Conservation (phyloP, 2,797 vertebrate genomes). For the Fistularia tabacaria region DNA sequence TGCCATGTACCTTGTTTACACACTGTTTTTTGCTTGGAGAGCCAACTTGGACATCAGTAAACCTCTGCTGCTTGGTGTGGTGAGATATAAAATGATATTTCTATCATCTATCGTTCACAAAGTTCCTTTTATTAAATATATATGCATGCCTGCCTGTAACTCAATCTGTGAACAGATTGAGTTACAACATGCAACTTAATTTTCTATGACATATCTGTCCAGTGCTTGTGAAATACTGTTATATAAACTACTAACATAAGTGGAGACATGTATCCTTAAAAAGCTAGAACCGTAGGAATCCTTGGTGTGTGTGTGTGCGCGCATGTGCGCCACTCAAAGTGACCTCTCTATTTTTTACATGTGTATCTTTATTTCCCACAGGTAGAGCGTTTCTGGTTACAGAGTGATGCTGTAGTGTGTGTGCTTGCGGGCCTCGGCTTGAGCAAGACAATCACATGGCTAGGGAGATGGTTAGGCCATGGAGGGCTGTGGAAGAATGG, state of each 20-base stretch:
- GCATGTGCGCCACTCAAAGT: too few relatives aligned
- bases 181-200: too few relatives aligned
- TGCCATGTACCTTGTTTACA: slow-evolving; percentile 86
- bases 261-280: too few relatives aligned
- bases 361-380: slow-evolving; percentile 43
- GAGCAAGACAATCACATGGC: slow-evolving; percentile 56
- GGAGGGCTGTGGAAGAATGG: slow-evolving; percentile 62
- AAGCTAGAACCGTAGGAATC: slow-evolving; percentile 1
- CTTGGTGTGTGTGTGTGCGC: background rate
- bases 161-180: background rate
- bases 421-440: slow-evolving; percentile 88
- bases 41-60: slow-evolving; percentile 93
- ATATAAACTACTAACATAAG: too few relatives aligned
- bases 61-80: slow-evolving; percentile 90
- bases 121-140: slow-evolving; percentile 1
- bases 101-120: background rate
- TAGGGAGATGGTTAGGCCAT: slow-evolving; percentile 61
- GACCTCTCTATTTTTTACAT: background rate
- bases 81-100: slow-evolving; percentile 29
- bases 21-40: slow-evolving; percentile 95
- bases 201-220: background rate
- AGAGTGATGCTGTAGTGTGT: slow-evolving; percentile 86
- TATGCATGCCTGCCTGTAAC: background rate
- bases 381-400: slow-evolving; percentile 98
- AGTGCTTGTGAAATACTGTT: too few relatives aligned